phyloP scores from a whole-genome alignment of 2,797 vertebrate genomes.

The Onychomys arenicola region DNA sequence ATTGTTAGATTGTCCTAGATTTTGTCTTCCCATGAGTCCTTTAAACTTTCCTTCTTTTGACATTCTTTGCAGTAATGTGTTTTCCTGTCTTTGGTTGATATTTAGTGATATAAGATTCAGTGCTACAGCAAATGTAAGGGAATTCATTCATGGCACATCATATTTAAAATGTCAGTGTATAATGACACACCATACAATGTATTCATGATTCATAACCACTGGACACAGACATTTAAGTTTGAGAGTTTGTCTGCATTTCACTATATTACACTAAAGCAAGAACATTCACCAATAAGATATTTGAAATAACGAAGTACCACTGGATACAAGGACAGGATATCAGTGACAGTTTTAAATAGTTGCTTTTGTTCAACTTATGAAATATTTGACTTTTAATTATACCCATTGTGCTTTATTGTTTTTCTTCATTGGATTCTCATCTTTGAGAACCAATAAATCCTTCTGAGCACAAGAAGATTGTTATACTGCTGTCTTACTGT shows the following conservation, averaged over 20 bases:
- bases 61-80: neutral
- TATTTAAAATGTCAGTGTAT: slow-evolving; percentile 40
- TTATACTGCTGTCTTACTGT: neutral
- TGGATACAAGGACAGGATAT: slow-evolving; percentile 12
- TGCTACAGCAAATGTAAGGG: slow-evolving; percentile 6
- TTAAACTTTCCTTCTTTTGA: slow-evolving; percentile 21
- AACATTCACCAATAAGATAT: slow-evolving; percentile 41
- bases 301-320: slow-evolving; percentile 43
- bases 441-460: neutral
- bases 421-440: neutral
- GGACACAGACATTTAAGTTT: slow-evolving; percentile 54
- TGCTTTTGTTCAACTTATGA: slow-evolving; percentile 63
- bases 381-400: slow-evolving; percentile 71
- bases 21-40: neutral
- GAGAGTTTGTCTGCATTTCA: slow-evolving; percentile 3
- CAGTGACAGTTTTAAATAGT: slow-evolving; percentile 63
- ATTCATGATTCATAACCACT: slow-evolving; percentile 48
- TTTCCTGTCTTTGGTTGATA: slow-evolving; percentile 27
- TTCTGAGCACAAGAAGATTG: slow-evolving; percentile 50
- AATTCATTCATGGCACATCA: slow-evolving; percentile 34
- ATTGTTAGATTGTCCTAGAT: neutral
- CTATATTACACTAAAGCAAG: slow-evolving; percentile 31
- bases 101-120: neutral
- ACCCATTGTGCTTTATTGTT: slow-evolving; percentile 64
- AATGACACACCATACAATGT: neutral